Evolutionary conservation across 1,140 invertebrate genomes (phyloP).

Genomic region (Lepidotrigona ventralis): DNA sequence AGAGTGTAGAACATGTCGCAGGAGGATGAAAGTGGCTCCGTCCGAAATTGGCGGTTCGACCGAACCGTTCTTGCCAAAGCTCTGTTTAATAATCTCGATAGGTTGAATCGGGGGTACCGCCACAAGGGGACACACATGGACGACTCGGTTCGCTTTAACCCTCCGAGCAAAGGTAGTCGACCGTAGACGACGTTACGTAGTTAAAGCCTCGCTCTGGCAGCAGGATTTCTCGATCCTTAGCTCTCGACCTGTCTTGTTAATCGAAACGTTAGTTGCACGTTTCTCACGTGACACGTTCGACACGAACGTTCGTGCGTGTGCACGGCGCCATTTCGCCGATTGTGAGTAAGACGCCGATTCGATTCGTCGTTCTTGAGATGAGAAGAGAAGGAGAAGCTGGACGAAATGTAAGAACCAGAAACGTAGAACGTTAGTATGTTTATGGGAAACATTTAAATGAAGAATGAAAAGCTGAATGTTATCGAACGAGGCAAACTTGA

Average conservation of each 20-base stretch:
- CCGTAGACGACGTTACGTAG: conserved; percentile 46
- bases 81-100: conserved; percentile 63
- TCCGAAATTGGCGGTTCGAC: conserved; percentile 60
- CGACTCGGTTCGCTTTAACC: conserved; percentile 44
- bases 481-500: too few relatives aligned
- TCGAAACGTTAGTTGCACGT: too few relatives aligned
- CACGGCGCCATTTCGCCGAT: too few relatives aligned
- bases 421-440: too few relatives aligned
- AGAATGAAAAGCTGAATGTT: too few relatives aligned
- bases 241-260: neutral
- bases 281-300: too few relatives aligned
- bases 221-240: conserved; percentile 19
- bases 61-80: conserved; percentile 61
- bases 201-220: conserved; percentile 33
- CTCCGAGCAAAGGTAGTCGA: conserved; percentile 16
- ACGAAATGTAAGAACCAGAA: too few relatives aligned
- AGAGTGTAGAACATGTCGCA: neutral
- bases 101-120: conserved; percentile 17
- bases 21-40: conserved; percentile 49
- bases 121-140: conserved; percentile 17
- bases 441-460: too few relatives aligned
- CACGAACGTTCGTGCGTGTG: too few relatives aligned
- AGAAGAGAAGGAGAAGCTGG: too few relatives aligned
- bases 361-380: too few relatives aligned
- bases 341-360: too few relatives aligned